A percentile compares a stretch with the other conserved stretches of the same genome.
phyloP scores from a whole-genome alignment of 2,797 vertebrate genomes.

The Cryptoprocta ferox region DNA sequence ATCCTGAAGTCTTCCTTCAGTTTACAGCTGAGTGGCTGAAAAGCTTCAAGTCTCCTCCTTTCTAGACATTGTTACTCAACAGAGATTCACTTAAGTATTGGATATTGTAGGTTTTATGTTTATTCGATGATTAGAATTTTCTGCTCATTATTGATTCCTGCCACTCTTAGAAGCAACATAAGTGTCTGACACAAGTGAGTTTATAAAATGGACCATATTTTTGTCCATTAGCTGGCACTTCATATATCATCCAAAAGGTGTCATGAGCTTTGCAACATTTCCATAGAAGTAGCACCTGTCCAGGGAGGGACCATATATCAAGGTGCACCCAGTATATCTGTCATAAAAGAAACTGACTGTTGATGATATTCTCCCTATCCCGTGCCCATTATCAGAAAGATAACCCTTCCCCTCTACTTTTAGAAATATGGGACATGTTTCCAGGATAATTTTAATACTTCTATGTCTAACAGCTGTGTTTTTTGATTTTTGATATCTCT shows the following conservation, averaged over 20 bases:
- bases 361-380: background rate
- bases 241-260: constrained; percentile 64
- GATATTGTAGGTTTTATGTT: constrained; percentile 65
- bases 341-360: background rate
- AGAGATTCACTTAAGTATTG: constrained; percentile 21
- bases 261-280: constrained; percentile 70
- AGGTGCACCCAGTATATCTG: background rate
- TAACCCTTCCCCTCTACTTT: background rate
- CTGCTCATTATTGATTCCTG: constrained; percentile 59
- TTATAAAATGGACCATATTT: constrained; percentile 64
- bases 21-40: background rate
- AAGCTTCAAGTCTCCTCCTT: background rate
- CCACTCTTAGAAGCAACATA: constrained; percentile 51
- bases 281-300: background rate
- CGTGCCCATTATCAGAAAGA: background rate
- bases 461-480: background rate
- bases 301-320: background rate
- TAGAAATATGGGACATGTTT: background rate
- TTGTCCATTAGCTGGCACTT: constrained; percentile 66
- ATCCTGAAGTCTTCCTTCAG: background rate
- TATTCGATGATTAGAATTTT: constrained; percentile 68
- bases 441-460: background rate
- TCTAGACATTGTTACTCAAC: background rate
- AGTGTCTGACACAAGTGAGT: constrained; percentile 54
- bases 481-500: background rate